phyloP scores from a whole-genome alignment of 2,888 invertebrate genomes.

The Troglohyphantes excavatus region DNA sequence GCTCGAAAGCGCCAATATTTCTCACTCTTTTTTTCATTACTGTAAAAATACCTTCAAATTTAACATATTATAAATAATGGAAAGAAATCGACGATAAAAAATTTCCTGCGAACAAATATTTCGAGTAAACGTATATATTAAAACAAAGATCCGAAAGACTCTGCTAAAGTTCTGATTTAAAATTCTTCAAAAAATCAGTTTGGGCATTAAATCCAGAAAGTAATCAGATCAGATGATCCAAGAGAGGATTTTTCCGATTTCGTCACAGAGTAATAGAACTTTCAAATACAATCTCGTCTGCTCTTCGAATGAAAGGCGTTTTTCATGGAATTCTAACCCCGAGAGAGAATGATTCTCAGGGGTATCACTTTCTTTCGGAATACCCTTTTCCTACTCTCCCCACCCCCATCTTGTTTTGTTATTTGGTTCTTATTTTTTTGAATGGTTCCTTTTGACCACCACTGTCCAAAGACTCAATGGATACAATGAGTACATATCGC shows the following conservation, averaged over 20 bases:
- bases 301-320: slow-evolving; percentile 47
- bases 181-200: slow-evolving; percentile 15
- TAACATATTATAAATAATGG: too few species aligned
- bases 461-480: not conserved
- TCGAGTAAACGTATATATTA: too few species aligned
- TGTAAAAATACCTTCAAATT: too few species aligned
- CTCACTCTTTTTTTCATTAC: too few species aligned
- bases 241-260: slow-evolving; percentile 39
- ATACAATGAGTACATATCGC: not conserved
- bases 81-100: too few species aligned
- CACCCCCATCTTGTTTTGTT: slow-evolving; percentile 1
- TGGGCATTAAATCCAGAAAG: slow-evolving; percentile 42
- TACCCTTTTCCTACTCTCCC: too few species aligned
- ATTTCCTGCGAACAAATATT: too few species aligned
- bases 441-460: not conserved
- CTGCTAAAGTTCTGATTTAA: slow-evolving; percentile 5
- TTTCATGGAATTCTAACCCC: slow-evolving; percentile 32
- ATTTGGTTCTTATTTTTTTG: not conserved
- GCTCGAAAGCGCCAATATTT: too few species aligned
- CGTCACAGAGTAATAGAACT: slow-evolving; percentile 53
- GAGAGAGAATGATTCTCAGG: slow-evolving; percentile 6
- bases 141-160: too few species aligned
- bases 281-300: slow-evolving; percentile 47
- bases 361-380: slow-evolving; percentile 28
- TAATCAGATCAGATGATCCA: slow-evolving; percentile 56